phyloP scores from a whole-genome alignment of 2,888 invertebrate species.

The Anagyrus pseudococci region DNA sequence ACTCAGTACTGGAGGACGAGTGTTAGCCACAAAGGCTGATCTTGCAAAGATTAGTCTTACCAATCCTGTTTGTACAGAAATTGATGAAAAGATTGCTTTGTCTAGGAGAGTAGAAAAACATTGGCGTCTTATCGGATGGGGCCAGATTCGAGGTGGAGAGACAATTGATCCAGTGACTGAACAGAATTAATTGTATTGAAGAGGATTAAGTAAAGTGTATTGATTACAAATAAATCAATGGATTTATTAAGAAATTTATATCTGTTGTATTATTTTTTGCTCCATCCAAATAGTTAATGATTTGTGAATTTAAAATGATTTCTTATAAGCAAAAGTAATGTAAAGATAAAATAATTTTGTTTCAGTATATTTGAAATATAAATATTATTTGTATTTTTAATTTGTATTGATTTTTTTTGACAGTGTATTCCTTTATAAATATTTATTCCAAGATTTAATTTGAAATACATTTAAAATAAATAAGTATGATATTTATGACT shows the following conservation, averaged over 20 bases:
- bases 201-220: constrained; percentile 24
- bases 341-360: not conserved
- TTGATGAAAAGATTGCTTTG: constrained; percentile 98
- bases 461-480: not conserved
- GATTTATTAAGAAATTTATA: not conserved
- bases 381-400: not conserved
- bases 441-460: too few relatives aligned
- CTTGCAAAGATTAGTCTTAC: constrained; percentile 96
- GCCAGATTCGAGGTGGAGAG: constrained; percentile 96
- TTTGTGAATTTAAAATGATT: constrained; percentile 1
- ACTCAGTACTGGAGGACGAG: constrained; percentile 95
- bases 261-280: not conserved
- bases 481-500: not conserved
- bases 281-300: not conserved
- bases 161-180: constrained; percentile 80
- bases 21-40: constrained; percentile 93
- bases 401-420: not conserved
- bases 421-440: too few relatives aligned
- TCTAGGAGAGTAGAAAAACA: constrained; percentile 98
- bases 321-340: not conserved
- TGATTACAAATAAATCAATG: constrained; percentile 31
- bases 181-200: constrained; percentile 53
- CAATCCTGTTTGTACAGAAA: constrained; percentile 98
- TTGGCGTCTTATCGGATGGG: constrained; percentile 99
- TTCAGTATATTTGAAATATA: not conserved